These are phyloP conservation scores for Excalfactoria chinensis DNA, from an alignment of 2,113 vertebrate genomes.

Conservation along the genomic window DNA sequence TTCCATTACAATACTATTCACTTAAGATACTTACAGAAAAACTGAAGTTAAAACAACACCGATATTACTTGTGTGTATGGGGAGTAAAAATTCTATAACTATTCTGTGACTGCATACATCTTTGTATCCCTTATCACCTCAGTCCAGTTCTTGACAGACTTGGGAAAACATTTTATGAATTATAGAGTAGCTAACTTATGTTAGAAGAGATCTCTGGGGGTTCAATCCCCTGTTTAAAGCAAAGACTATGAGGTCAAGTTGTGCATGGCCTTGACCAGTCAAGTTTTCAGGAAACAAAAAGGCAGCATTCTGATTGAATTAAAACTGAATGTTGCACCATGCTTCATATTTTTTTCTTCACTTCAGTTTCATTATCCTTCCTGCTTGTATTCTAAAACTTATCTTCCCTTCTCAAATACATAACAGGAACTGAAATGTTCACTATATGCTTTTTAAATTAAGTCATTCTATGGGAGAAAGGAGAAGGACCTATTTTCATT, in stretches of 20 bases:
- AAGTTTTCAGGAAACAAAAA: not conserved
- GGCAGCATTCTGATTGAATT: not conserved
- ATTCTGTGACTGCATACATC: not conserved
- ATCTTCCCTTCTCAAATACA: not conserved
- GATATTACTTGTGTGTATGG: not conserved
- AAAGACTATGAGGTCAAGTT: not conserved
- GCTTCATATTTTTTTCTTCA: not conserved
- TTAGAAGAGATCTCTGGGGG: not conserved
- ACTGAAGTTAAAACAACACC: not conserved
- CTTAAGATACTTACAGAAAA: not conserved
- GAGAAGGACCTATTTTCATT: not conserved
- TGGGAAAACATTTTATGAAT: not conserved
- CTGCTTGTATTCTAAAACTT: not conserved
- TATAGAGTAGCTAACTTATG: not conserved
- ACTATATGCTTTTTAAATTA: not conserved
- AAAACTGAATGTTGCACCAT: not conserved
- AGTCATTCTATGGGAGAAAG: not conserved
- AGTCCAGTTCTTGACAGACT: not conserved
- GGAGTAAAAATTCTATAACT: not conserved
- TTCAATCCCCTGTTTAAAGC: not conserved
- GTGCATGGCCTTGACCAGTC: not conserved
- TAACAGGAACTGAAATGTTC: not conserved
- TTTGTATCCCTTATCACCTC: not conserved
- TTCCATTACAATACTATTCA: not conserved
- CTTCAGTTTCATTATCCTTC: not conserved